Evolutionary conservation across 2,797 vertebrate genomes (phyloP).

Genomic region (Sebastes itinus): DNA sequence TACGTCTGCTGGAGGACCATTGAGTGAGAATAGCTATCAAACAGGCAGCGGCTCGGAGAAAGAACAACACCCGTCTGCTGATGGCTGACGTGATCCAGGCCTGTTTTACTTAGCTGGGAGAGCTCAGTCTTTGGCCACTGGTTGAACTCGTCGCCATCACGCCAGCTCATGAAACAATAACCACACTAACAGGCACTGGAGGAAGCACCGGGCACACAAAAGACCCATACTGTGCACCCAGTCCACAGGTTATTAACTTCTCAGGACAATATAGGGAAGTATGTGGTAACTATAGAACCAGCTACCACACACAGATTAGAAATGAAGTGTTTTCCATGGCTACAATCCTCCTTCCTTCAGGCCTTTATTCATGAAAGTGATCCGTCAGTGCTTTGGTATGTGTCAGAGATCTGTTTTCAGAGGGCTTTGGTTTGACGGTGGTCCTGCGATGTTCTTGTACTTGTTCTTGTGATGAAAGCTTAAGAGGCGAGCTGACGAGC

Average conservation of each 20-base stretch:
- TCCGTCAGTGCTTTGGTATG: slow-evolving; percentile 30
- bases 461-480: slow-evolving; percentile 58
- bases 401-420: slow-evolving; percentile 28
- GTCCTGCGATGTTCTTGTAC: slow-evolving; percentile 3
- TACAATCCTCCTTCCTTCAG: slow-evolving; percentile 17
- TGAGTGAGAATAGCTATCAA: slow-evolving; percentile 24
- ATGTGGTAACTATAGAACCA: slow-evolving; percentile 24
- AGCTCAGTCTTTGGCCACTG: slow-evolving; percentile 30
- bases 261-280: slow-evolving; percentile 68
- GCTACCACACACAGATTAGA: slow-evolving; percentile 42
- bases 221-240: neutral
- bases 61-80: slow-evolving; percentile 46
- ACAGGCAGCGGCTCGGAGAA: slow-evolving; percentile 18
- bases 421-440: neutral
- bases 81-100: slow-evolving; percentile 57
- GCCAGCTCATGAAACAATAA: slow-evolving; percentile 34
- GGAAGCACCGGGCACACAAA: slow-evolving; percentile 26
- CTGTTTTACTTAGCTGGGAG: slow-evolving; percentile 26
- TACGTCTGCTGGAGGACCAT: slow-evolving; percentile 28
- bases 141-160: slow-evolving; percentile 33
- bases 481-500: slow-evolving; percentile 30
- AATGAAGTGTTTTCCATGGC: slow-evolving; percentile 24
- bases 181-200: slow-evolving; percentile 7
- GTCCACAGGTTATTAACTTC: neutral
- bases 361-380: slow-evolving; percentile 49